Conservation (phyloP, 1,140 invertebrate genomes). For the Atopsyche davidsoni region DNA sequence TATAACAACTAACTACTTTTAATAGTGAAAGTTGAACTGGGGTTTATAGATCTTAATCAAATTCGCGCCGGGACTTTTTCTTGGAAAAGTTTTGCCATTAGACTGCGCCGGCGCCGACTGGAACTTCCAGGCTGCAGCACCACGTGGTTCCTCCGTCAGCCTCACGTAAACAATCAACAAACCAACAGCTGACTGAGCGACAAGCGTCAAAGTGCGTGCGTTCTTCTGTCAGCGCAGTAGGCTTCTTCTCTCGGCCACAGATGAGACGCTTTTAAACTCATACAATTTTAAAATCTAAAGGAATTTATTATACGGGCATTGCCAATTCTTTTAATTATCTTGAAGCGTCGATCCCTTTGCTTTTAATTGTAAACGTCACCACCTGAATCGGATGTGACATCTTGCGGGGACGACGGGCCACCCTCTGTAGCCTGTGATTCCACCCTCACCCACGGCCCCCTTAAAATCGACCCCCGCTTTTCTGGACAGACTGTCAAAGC, state of each 20-base stretch:
- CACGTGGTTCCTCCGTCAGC: no score
- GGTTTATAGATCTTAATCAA: slow-evolving; percentile 32
- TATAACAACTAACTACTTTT: slow-evolving; percentile 50
- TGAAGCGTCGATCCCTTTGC: not conserved
- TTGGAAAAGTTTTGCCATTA: slow-evolving; percentile 28
- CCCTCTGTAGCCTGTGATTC: not conserved
- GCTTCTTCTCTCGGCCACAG: no score
- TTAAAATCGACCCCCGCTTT: slow-evolving; percentile 1
- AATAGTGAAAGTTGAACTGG: slow-evolving; percentile 31
- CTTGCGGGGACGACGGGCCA: slow-evolving; percentile 2
- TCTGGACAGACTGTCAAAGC: slow-evolving; percentile 9
- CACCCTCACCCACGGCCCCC: not conserved
- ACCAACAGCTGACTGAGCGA: no score
- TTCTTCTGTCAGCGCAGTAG: no score
- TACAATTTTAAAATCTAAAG: no score
- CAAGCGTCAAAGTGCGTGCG: no score
- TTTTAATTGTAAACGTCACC: slow-evolving; percentile 18
- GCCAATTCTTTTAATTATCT: not conserved
- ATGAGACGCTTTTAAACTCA: no score
- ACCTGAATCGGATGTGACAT: slow-evolving; percentile 14
- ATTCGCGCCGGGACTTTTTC: slow-evolving; percentile 31
- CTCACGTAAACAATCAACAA: no score
- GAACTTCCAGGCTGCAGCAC: no score
- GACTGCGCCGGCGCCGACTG: slow-evolving; percentile 10
- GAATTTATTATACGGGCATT: no score